These are phyloP conservation scores for Apomyelois bistriatella DNA, from an alignment of 2,888 invertebrate genomes.

Conservation along the genomic window DNA sequence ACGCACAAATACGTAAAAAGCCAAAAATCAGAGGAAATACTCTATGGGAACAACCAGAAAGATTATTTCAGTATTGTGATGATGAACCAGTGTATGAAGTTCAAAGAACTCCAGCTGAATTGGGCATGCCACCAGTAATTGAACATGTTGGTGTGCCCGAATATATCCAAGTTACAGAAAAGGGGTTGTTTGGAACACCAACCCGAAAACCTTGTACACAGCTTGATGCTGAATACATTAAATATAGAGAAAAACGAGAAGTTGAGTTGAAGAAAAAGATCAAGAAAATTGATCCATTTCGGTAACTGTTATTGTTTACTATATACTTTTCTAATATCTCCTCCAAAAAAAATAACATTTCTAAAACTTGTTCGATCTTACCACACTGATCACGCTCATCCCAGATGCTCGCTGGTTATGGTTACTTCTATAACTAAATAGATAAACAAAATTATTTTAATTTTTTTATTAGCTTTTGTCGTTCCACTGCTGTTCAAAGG, in stretches of 20 bases:
- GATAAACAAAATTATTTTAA: no score
- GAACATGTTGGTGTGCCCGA: constrained; percentile 58
- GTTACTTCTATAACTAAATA: no score
- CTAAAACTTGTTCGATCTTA: no score
- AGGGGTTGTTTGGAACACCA: constrained; percentile 44
- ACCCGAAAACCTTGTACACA: constrained; percentile 34
- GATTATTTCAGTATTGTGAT: constrained; percentile 49
- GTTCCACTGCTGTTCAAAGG: no score
- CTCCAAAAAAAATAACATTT: no score
- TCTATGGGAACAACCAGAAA: constrained; percentile 52
- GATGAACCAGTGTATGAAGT: constrained; percentile 57
- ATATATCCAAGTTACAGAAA: constrained; percentile 50
- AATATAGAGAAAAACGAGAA: constrained; percentile 49
- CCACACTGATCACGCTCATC: no score
- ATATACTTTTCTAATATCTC: background rate
- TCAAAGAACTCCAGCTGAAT: constrained; percentile 51
- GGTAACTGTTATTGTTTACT: constrained; percentile 32
- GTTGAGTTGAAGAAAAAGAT: constrained; percentile 41
- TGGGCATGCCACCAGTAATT: constrained; percentile 47
- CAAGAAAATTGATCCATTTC: constrained; percentile 54
- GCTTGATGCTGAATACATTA: constrained; percentile 43
- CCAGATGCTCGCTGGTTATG: no score
- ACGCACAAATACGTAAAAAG: constrained; percentile 53
- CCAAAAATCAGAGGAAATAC: constrained; percentile 38
- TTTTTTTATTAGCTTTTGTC: no score